These are phyloP conservation scores for Anhinga anhinga DNA, from an alignment of 2,113 vertebrate genomes.

Conservation along the genomic window DNA sequence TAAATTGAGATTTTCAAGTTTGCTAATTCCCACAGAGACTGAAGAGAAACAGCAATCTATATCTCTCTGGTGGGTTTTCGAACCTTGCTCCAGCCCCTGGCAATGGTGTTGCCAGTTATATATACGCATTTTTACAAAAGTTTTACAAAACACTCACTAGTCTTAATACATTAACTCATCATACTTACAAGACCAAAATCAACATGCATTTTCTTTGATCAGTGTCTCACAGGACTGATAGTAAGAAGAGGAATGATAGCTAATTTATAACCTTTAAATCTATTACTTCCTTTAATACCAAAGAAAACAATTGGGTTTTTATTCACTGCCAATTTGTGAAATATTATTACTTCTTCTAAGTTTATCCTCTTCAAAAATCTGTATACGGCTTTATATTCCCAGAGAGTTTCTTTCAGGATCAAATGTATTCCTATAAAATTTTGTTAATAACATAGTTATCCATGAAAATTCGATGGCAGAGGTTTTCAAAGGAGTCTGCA, in stretches of 20 bases:
- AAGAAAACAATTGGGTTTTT: not conserved
- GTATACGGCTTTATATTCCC: not conserved
- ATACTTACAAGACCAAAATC: not conserved
- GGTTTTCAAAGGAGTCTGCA: not conserved
- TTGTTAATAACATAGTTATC: not conserved
- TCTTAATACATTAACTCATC: not conserved
- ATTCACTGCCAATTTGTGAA: not conserved
- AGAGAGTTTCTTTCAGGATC: not conserved
- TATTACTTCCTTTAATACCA: not conserved
- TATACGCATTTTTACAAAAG: not conserved
- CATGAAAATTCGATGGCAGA: not conserved
- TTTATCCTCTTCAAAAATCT: not conserved
- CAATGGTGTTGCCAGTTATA: not conserved
- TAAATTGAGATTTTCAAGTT: not conserved
- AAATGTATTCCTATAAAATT: not conserved
- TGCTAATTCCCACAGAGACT: not conserved
- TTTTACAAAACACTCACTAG: not conserved
- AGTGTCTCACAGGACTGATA: not conserved
- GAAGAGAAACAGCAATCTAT: not conserved
- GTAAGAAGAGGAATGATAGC: not conserved
- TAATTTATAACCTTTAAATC: not conserved
- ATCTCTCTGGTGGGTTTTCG: not conserved
- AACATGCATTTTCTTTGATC: not conserved
- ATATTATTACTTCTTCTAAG: not conserved
- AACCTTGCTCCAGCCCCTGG: not conserved